A percentile compares a stretch with the other conserved stretches of the same genome.
Evolutionary conservation across 2,113 vertebrate genomes (phyloP).

Genomic region (Hippolais icterina): DNA sequence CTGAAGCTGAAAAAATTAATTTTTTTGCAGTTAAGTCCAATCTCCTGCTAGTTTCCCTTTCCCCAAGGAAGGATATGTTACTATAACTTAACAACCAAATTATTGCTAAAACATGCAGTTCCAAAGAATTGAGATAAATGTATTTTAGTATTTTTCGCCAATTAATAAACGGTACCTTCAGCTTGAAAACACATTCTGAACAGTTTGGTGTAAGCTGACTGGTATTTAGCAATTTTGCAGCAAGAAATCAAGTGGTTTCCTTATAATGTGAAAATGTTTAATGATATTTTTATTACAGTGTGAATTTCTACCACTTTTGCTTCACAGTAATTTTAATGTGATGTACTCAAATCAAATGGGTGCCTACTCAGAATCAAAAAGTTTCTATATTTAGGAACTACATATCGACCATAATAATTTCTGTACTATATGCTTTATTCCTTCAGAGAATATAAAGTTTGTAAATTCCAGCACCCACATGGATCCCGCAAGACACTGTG

Average conservation of each 20-base stretch:
- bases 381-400: not conserved
- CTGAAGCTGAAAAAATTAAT: slow-evolving; percentile 68
- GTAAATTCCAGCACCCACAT: not conserved
- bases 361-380: not conserved
- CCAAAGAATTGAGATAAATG: not conserved
- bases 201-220: not conserved
- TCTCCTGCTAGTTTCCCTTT: slow-evolving; percentile 35
- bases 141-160: not conserved
- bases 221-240: not conserved
- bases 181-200: not conserved
- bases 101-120: not conserved
- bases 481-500: not conserved
- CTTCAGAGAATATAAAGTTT: not conserved
- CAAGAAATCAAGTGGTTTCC: not conserved
- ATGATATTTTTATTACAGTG: not conserved
- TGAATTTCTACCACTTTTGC: not conserved
- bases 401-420: not conserved
- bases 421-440: not conserved
- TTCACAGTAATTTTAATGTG: not conserved
- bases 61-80: not conserved
- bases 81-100: not conserved
- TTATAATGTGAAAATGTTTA: not conserved
- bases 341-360: not conserved
- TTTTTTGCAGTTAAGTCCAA: slow-evolving; percentile 43
- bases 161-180: not conserved